Evolutionary conservation across 2,113 vertebrate species (phyloP), one percentile per base, ranked within the genome.

Genomic region (Corvus hawaiiensis): DNA sequence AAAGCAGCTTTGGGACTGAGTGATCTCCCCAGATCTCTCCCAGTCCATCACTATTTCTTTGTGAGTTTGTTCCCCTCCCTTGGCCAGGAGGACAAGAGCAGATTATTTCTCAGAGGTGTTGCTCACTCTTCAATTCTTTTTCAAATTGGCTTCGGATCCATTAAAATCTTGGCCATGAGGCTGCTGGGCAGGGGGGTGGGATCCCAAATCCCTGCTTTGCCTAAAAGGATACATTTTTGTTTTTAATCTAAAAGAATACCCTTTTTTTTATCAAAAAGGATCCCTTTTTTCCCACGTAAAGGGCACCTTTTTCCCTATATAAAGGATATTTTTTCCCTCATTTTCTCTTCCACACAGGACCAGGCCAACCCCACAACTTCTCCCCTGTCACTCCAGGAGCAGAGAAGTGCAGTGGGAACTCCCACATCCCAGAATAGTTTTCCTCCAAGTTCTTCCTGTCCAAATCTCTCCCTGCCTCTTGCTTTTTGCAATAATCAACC

Each of bases 351-450:
- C 46, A 2, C 1, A 0, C 2, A 10, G 52, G n/a, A 12, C 56
- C 10, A 3, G 21, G 17, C 27, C 48, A 44, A 28, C 4, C 68
- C 39, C 15, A 16, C 1, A 30, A 4, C 48, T n/a, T 37, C 67
- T 35, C 46, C 0, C 1, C 5, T 4, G 49, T 3, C 24, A 7
- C 76, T 59, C 56, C 2, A 0, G 0, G 1, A 64, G 73, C 62
- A 15, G 46, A 8, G 3, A 0, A 35, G 49, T 8, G n/a, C 54
- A 0, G 17, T 13, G 93, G 94, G 77, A 67, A 33, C 81, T 85
- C 75, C 81, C 10, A 3, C 4, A 7, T 54, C 92, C 93, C 80
- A 64, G 51, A 83, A 85, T 23, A 55, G 68, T 59, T 90, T 49
- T 27, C 88, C 82, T 93, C 78, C 63, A 23, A 81, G 26, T 49